A percentile compares a stretch with the other conserved stretches of the same genome.
Conservation (phyloP, 1,140 invertebrate species). For the Listronotus bonariensis region DNA sequence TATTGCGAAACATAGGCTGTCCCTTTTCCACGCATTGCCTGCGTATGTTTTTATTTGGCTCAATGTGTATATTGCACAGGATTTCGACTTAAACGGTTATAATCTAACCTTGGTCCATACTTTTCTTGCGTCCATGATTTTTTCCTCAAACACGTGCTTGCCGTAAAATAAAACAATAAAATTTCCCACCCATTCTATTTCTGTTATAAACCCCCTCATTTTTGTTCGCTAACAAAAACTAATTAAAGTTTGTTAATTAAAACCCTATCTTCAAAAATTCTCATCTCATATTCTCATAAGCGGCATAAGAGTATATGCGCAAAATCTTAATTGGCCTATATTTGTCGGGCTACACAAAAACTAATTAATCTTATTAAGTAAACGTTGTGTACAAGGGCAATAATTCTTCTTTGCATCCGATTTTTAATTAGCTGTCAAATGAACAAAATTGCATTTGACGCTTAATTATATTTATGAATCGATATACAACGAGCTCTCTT, state of each 20-base stretch:
- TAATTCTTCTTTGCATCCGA: conserved; percentile 33
- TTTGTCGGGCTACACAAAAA: conserved; percentile 11
- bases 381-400: background rate
- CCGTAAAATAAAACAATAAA: too few species aligned
- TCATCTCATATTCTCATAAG: conserved; percentile 3
- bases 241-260: conserved; percentile 21
- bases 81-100: too few species aligned
- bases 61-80: too few species aligned
- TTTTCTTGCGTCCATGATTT: too few species aligned
- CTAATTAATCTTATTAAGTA: background rate
- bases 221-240: conserved; percentile 11
- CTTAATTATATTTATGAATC: conserved; percentile 37
- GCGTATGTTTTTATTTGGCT: too few species aligned
- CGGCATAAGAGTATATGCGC: conserved; percentile 8
- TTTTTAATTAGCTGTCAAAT: conserved; percentile 49
- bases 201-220: too few species aligned
- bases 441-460: conserved; percentile 46
- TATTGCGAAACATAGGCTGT: too few species aligned
- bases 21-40: too few species aligned
- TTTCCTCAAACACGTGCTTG: too few species aligned
- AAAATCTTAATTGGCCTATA: conserved; percentile 22
- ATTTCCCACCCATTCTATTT: too few species aligned
- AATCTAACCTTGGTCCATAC: too few species aligned
- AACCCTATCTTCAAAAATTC: conserved; percentile 5
- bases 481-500: too few species aligned